Evolutionary conservation across 2,888 invertebrate genomes (phyloP).

Genomic region (Eupithecia tripunctaria): DNA sequence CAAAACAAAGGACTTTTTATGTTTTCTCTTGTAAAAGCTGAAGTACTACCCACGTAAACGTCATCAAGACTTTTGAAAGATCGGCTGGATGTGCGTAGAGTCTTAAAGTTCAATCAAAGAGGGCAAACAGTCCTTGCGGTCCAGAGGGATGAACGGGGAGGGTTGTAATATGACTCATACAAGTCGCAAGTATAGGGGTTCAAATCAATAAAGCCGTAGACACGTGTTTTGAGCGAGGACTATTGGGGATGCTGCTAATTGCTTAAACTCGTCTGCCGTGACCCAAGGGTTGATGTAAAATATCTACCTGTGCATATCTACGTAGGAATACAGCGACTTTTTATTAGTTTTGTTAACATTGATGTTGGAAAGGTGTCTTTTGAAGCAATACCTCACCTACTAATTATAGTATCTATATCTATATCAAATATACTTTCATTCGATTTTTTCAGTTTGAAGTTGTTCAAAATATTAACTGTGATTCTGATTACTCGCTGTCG

Average conservation of each 20-base stretch:
- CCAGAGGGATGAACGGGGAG: conserved; percentile 54
- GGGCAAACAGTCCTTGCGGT: conserved; percentile 68
- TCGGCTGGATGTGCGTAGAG: conserved; percentile 14
- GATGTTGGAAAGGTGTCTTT: background rate
- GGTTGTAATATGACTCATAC: conserved; percentile 74
- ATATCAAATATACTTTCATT: background rate
- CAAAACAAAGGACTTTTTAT: background rate
- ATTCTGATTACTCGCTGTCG: background rate
- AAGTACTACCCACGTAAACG: background rate
- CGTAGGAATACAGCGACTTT: background rate
- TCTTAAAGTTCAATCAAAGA: conserved; percentile 77
- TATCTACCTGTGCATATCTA: background rate
- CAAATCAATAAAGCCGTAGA: conserved; percentile 73
- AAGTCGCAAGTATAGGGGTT: conserved; percentile 50
- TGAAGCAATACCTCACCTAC: background rate
- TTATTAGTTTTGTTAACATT: background rate
- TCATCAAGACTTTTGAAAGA: background rate
- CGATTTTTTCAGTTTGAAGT: background rate
- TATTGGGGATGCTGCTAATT: conserved; percentile 18
- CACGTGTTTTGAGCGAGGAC: conserved; percentile 29
- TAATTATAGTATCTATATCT: too few relatives aligned
- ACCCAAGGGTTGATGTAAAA: background rate
- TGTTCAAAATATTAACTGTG: background rate
- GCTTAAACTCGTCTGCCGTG: conserved; percentile 6
- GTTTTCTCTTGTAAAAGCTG: background rate